Percentiles rank a stretch among this genome's conserved stretches.
These are phyloP conservation scores for Hyles vespertilio DNA, from an alignment of 1,140 invertebrate genomes.

Conservation along the genomic window DNA sequence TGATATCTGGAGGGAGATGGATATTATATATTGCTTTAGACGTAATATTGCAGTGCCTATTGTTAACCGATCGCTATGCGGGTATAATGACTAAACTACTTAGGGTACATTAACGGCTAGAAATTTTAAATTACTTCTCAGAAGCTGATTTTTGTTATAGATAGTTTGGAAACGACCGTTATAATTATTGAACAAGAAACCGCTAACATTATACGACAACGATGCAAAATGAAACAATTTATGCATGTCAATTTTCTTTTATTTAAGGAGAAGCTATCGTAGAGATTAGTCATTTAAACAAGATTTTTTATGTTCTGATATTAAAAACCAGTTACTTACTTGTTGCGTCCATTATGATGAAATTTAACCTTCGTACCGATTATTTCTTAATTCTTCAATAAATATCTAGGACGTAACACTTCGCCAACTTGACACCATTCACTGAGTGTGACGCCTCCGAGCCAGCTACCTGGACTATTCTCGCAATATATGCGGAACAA, in stretches of 20 bases:
- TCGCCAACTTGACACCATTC: constrained; percentile 4
- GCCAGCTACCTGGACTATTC: not conserved
- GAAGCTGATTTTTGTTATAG: too few species aligned
- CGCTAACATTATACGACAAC: too few species aligned
- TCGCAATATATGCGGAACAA: constrained; percentile 3
- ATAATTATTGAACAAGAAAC: too few species aligned
- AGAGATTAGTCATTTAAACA: not conserved
- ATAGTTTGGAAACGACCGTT: too few species aligned
- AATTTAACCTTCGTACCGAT: constrained; percentile 53
- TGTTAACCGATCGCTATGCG: too few species aligned
- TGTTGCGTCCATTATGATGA: constrained; percentile 66
- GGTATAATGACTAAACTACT: not conserved
- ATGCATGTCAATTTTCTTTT: too few species aligned
- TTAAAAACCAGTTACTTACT: constrained; percentile 50
- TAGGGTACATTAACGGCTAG: not conserved
- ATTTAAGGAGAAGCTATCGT: too few species aligned
- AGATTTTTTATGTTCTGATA: not conserved
- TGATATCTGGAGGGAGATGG: too few species aligned
- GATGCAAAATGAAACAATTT: too few species aligned
- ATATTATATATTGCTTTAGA: too few species aligned
- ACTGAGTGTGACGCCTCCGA: not conserved
- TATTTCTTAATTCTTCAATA: constrained; percentile 35
- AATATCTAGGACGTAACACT: constrained; percentile 21
- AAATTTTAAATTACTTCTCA: too few species aligned
- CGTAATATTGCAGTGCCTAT: too few species aligned